Evolutionary conservation across 2,888 invertebrate species (phyloP), one percentile per base, ranked within the genome.

Genomic region (Polydrusus cervinus): DNA sequence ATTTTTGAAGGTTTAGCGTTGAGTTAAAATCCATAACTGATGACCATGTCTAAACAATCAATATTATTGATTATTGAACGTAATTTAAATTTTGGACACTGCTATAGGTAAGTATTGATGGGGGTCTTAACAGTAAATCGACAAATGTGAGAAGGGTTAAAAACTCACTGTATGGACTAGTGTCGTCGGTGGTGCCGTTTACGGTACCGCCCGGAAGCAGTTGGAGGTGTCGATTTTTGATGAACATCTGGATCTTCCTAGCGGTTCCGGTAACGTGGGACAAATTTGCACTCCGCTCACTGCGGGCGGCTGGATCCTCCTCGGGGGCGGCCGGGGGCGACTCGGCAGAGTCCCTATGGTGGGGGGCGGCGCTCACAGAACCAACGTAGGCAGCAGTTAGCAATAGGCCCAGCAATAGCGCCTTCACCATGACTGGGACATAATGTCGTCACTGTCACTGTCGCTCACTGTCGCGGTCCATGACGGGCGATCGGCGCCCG

Each of bases 131-230:
- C n/a, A 8, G 9, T 16, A 53, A n/a, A 34, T 25, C 10, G 45
- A 20, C 45, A 47, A 20, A 65, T 3, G 20, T 62, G 40, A 45
- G 47, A 40, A 20, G 47, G 51, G 10, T 7, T n/a, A 61, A 61
- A 68, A 82, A 95, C 95, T 95, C 87, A 95, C 95, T 94, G 91
- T 93, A 94, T 89, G 93, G 92, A 89, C 94, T 94, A 87, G 90
- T 90, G 89, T 92, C 93, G 87, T 94, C 92, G 85, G 90, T 91
- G 86, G 94, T 94, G 82, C 95, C 95, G 89, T 94, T 94, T 88
- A 95, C 94, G 83, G 93, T 93, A 87, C 95, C 95, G 89, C 95
- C 94, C 81, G 94, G 93, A 88, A 94, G 89, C 83, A 95, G 90
- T 89, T 95, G 95, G 81, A 95, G 90, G 87, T 93, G 93, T 82